Percentiles rank a stretch among this genome's conserved stretches.
Evolutionary conservation across 2,113 vertebrate species (phyloP).

Genomic region (Myiagra hebetior): DNA sequence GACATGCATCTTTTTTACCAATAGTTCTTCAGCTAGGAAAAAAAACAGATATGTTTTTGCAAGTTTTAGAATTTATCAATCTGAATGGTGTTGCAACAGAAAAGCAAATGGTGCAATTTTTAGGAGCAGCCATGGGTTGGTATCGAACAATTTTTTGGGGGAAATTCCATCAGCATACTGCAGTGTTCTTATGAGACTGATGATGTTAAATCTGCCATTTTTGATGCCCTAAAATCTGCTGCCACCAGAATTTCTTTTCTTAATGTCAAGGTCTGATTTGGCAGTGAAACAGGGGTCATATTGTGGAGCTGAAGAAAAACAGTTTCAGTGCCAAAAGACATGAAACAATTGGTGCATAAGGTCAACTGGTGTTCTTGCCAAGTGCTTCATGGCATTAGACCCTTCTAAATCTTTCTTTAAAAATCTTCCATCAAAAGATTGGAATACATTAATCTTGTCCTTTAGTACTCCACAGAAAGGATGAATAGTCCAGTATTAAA

Average conservation of each 20-base stretch:
- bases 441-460: not conserved
- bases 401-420: not conserved
- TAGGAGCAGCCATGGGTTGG: not conserved
- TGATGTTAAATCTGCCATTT: not conserved
- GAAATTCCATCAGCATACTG: not conserved
- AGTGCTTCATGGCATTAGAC: not conserved
- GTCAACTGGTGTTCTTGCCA: conserved; percentile 40
- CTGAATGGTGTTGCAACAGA: not conserved
- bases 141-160: not conserved
- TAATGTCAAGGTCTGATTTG: conserved; percentile 33
- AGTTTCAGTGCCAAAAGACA: conserved; percentile 25
- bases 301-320: conserved; percentile 4
- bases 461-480: not conserved
- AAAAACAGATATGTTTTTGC: not conserved
- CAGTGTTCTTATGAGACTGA: not conserved
- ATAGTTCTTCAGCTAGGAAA: not conserved
- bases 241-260: not conserved
- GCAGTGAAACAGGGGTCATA: conserved; percentile 16
- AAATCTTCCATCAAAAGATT: not conserved
- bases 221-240: not conserved
- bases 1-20: not conserved
- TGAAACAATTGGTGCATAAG: conserved; percentile 47
- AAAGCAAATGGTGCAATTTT: not conserved
- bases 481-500: not conserved
- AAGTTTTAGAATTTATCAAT: not conserved